A percentile compares a stretch with the other conserved stretches of the same genome.
These are phyloP conservation scores for Gastrophryne carolinensis DNA, from an alignment of 2,797 vertebrate species.

Conservation along the genomic window DNA sequence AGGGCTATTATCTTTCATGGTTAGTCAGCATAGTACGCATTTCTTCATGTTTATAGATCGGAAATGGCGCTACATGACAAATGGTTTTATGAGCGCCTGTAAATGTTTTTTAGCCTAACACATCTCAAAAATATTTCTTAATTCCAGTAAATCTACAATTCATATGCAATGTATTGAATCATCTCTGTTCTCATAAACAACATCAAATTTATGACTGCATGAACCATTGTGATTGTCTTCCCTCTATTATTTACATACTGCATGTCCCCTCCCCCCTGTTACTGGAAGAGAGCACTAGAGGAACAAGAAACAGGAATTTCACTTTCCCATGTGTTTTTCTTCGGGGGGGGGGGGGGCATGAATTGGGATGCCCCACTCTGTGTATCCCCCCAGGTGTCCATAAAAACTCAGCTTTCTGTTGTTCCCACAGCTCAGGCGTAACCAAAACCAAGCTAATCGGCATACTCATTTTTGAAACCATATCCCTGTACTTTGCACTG, in stretches of 20 bases:
- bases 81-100: constrained; percentile 2
- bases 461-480: too few species aligned
- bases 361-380: too few species aligned
- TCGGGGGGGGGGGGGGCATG: too few species aligned
- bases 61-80: neutral
- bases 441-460: too few species aligned
- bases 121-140: constrained; percentile 7
- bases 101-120: constrained; percentile 16
- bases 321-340: too few species aligned
- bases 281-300: too few species aligned
- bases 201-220: constrained; percentile 21
- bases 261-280: too few species aligned
- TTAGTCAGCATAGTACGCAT: neutral
- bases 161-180: constrained; percentile 17
- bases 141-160: constrained; percentile 21
- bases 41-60: neutral
- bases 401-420: too few species aligned
- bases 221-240: constrained; percentile 15
- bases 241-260: constrained; percentile 16
- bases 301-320: too few species aligned
- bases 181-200: constrained; percentile 1
- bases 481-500: too few species aligned
- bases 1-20: neutral
- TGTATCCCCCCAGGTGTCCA: too few species aligned
- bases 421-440: too few species aligned